Evolutionary conservation across 2,888 invertebrate species (phyloP).

Genomic region (Tipula lateralis): DNA sequence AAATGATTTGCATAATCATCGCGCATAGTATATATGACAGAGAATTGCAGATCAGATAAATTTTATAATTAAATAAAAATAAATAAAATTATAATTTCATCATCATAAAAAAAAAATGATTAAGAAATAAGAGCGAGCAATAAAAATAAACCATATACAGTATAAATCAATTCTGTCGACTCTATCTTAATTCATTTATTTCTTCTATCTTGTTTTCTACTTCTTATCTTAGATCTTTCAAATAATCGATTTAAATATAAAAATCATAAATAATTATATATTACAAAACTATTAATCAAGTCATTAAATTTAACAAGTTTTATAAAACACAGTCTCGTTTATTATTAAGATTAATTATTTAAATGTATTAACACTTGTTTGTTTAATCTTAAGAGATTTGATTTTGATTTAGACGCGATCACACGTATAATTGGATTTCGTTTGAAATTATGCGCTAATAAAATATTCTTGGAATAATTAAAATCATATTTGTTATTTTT

Average conservation of each 20-base stretch:
- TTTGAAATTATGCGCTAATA: not conserved
- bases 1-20: not conserved
- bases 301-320: not conserved
- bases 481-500: not conserved
- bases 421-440: not conserved
- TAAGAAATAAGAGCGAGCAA: not conserved
- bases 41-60: not conserved
- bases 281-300: conserved; percentile 4
- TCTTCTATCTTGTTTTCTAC: not conserved
- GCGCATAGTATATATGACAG: not conserved
- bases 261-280: not conserved
- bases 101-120: conserved; percentile 13
- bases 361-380: not conserved
- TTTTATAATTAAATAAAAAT: not conserved
- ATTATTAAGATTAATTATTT: not conserved
- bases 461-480: not conserved
- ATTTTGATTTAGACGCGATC: not conserved
- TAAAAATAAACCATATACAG: not conserved
- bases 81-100: not conserved
- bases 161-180: not conserved
- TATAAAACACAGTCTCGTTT: not conserved
- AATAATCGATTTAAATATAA: not conserved
- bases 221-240: not conserved
- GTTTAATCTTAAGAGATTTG: not conserved
- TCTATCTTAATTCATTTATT: not conserved